Base-by-base conservation (phyloP, 2,888 invertebrate genomes). In the Lydus trimaculatus region DNA sequence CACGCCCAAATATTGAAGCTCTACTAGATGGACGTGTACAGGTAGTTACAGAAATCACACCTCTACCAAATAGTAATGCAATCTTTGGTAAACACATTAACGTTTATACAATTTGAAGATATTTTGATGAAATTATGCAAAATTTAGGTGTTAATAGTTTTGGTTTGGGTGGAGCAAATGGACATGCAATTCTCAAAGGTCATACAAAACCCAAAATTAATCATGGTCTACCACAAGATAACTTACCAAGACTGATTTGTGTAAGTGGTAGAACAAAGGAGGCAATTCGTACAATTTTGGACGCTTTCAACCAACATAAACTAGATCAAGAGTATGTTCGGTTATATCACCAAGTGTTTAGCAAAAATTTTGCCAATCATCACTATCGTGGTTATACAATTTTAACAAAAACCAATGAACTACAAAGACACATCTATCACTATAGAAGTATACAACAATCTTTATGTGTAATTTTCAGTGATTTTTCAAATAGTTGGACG, bases 401-500 rank as follows among this genome's bases (percentile, higher is more conserved):
- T 31, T 4, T 63, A 8, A 28, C 31, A 7, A 62, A 63, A 15
- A 9, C 1, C 4, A 9, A 25, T 13, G 33, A 3, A 11, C 1
- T 33, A 2, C 33, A 33, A 33, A 7, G 33, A 7, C 11, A 11
- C 11, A 33, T 33, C 7, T 7, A 1, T 5, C 2, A 33, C 17
- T 0, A 23, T 43, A 2, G 15, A 39, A 15, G n/a, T 6, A 7
- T 15, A 7, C 58, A 67, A 33, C 62, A 43, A n/a, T 64, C 66
- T 0, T 52, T 79, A 4, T 70, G 64, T 67, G 23, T 93, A 85
- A 91, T 96, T 58, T 97, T 95, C 86, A 94, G 96, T 63, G 96
- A 96, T 36, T 94, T 97, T 94, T 95, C 95, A 1, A 92, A 94
- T 0, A 95, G 96, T 80, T 96, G 96, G 95, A 86, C 91, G 13